Evolutionary conservation across 2,113 vertebrate species (phyloP).

Genomic region (Macquaria ambigua): DNA sequence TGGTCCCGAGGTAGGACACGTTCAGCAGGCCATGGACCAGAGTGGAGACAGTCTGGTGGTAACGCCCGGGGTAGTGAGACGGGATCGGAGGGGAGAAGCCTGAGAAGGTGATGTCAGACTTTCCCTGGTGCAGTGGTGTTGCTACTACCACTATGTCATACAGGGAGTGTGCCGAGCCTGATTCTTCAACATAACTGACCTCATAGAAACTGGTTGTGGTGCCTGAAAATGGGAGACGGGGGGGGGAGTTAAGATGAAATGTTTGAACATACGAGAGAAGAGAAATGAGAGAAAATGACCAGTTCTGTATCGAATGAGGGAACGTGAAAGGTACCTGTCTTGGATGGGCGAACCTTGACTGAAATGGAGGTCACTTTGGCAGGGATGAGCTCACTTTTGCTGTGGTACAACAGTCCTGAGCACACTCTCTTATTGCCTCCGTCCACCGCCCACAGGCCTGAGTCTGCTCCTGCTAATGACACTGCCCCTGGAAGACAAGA

Average conservation of each 20-base stretch:
- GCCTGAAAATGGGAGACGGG: constrained; percentile 74
- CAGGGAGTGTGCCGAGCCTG: constrained; percentile 80
- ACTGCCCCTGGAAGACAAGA: constrained; percentile 84
- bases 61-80: constrained; percentile 82
- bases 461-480: constrained; percentile 84
- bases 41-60: constrained; percentile 87
- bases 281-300: not conserved
- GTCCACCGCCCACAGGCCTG: constrained; percentile 92
- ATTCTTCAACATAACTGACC: constrained; percentile 85
- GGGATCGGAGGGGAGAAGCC: constrained; percentile 89
- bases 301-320: not conserved
- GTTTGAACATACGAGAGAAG: not conserved
- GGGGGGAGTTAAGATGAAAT: not conserved
- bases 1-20: constrained; percentile 86
- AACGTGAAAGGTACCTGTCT: constrained; percentile 77
- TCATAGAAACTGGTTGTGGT: constrained; percentile 84
- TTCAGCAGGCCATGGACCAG: constrained; percentile 91
- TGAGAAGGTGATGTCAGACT: constrained; percentile 89
- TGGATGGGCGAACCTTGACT: constrained; percentile 83
- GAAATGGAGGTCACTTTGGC: constrained; percentile 88
- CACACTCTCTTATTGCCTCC: constrained; percentile 95
- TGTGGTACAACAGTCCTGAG: constrained; percentile 87
- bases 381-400: constrained; percentile 89
- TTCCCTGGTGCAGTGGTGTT: constrained; percentile 87
- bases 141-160: constrained; percentile 94